Evolutionary conservation across 2,797 vertebrate species (phyloP).

Genomic region (Oreochromis mossambicus): DNA sequence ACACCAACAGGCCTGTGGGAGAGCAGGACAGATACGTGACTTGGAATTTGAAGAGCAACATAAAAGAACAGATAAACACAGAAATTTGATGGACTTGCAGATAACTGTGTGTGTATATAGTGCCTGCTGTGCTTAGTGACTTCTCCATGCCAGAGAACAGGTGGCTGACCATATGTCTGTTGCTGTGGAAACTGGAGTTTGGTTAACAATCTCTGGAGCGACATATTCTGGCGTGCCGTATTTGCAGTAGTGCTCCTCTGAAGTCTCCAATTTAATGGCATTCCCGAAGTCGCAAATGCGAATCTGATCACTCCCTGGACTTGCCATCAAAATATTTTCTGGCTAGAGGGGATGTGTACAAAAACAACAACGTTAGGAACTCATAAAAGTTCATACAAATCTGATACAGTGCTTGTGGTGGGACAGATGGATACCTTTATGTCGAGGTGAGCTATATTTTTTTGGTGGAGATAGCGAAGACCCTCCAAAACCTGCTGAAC

Average conservation of each 20-base stretch:
- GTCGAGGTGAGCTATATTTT: constrained; percentile 77
- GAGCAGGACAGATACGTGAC: constrained; percentile 16
- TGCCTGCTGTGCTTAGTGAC: neutral
- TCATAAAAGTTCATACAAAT: neutral
- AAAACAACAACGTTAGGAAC: neutral
- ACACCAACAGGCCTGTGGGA: constrained; percentile 69
- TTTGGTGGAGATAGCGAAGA: constrained; percentile 82
- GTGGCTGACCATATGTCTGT: constrained; percentile 91
- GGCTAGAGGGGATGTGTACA: constrained; percentile 71
- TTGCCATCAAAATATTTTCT: constrained; percentile 90
- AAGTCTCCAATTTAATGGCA: constrained; percentile 77
- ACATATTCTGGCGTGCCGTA: constrained; percentile 94
- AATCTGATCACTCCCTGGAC: constrained; percentile 81
- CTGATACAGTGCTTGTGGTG: no score
- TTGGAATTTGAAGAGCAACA: neutral
- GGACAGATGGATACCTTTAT: constrained; percentile 66
- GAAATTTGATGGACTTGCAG: neutral
- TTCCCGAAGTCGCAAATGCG: constrained; percentile 94
- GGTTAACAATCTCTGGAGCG: constrained; percentile 93
- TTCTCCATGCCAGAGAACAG: constrained; percentile 11
- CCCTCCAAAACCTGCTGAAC: constrained; percentile 88
- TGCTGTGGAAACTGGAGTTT: constrained; percentile 88
- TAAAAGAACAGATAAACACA: neutral
- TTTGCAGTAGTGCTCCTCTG: constrained; percentile 86
- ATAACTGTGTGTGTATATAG: neutral